Evolutionary conservation across 2,888 invertebrate genomes (phyloP), one percentile per base, ranked within the genome.

Genomic region (Criorhina ranunculi): DNA sequence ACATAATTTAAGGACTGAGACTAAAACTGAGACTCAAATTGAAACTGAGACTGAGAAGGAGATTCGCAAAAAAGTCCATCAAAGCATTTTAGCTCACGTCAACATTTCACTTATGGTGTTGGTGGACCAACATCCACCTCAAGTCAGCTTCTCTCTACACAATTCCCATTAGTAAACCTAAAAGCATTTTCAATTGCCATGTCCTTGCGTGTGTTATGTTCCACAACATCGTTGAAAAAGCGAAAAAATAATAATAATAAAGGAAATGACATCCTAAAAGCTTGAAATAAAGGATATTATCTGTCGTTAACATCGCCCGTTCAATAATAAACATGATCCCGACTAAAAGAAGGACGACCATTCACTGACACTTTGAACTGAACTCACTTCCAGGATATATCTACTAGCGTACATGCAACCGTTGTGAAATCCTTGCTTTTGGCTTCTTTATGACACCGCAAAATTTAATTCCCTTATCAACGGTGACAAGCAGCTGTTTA

Each of bases 391-490:
- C 42, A 64, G 29, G 66, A 77, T 42, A 77, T 37, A 40, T 35
- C 11, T 31, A 9, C 9, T 11, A 29, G 46, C 24, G 12, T 8
- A 35, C 12, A 57, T 55, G n/a, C 64, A 64, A 85, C 69, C 80
- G 69, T 79, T 83, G 64, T 15, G 57, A 75, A 76, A 60, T 85
- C 85, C 76, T 80, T 85, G 80, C 85, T 29, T n/a, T 75, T 80
- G 78, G 81, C 86, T 87, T 87, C 87, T 88, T 88, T 88, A 87
- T 89, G 88, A 89, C 89, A 90, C 91, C 91, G 88, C 91, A 91
- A 89, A 91, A 90, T 91, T 90, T 91, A 91, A 91, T 91, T 91
- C 91, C 89, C 91, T 91, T 91, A 91, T 91, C 91, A 90, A 89
- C 90, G 89, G 89, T 90, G 91, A 90, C 91, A 91, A 90, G 91